Base-by-base conservation (phyloP, 1,140 invertebrate genomes). In the Hydropsyche tenuis region DNA sequence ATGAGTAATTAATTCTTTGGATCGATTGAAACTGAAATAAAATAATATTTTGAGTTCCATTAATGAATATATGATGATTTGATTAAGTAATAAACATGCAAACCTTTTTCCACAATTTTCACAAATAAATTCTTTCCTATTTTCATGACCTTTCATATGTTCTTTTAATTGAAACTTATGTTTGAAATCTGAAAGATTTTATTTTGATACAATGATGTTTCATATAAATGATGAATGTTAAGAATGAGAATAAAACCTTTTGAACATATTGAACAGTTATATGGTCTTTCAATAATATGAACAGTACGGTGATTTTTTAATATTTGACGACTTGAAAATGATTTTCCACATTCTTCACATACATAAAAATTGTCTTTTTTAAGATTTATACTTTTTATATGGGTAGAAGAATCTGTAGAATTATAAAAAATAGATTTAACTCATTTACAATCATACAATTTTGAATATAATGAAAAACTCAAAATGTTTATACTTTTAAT, bases 31-130 rank as follows among this genome's bases (percentile, higher is more conserved):
- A 18, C 74, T 75, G 25, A 46, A 56, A 75, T 16, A 42, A 64
- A 6, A 16, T 25, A 14, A 53, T 18, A 48, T 53, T 18, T 53
- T 53, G 3, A 18, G 86, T 71, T 2, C 82, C 83, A 3, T 82
- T 84, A 22, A 84, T 81, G 48, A 92, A 91, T 0, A 89, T 91
- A 79, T 93, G 93, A 48, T 86, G 87, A 79, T 93, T 93, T 5
- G 84, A 84, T 79, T 92, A 93, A 0, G 85, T 88, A 86, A 78
- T 93, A 94, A 22, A 86, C 86, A 81, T 93, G n/a, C 3, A 62
- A 51, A 75, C 74, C 74, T 43, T 69, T 75, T 75, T 46, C 74
- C 74, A 48, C 74, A 75, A 22, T 25, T 63, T 51, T 75, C 74
- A 42, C 74, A 75, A 6, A 75, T 66, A 27, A 69, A 75, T 42